A percentile compares a stretch with the other conserved stretches of the same genome.
Evolutionary conservation across 2,888 invertebrate species (phyloP).

Genomic region (Acronicta alni): DNA sequence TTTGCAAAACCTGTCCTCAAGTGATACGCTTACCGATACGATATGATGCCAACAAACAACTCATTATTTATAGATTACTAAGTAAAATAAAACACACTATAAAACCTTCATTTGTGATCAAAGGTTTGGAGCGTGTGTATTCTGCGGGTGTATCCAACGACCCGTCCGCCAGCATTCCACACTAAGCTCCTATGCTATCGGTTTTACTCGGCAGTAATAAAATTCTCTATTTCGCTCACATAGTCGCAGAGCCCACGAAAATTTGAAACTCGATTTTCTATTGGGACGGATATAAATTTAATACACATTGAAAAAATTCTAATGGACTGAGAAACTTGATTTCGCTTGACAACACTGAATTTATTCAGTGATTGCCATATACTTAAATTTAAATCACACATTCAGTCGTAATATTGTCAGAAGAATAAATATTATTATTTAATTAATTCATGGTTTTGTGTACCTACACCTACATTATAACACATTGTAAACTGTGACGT

Average conservation of each 20-base stretch:
- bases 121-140: constrained; percentile 24
- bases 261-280: constrained; percentile 31
- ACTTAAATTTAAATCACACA: constrained; percentile 1
- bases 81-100: no score
- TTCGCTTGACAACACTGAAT: not conserved
- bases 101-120: not conserved
- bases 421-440: constrained; percentile 2
- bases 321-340: not conserved
- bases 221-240: constrained; percentile 40
- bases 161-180: constrained; percentile 49
- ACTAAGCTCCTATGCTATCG: constrained; percentile 27
- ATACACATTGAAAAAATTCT: not conserved
- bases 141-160: constrained; percentile 27
- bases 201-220: constrained; percentile 41
- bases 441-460: not conserved
- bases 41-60: no score
- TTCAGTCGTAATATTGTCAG: not conserved
- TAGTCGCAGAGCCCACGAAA: constrained; percentile 27
- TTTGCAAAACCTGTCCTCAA: no score
- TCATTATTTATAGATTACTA: no score
- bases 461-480: constrained; percentile 9
- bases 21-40: no score
- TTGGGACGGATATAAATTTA: constrained; percentile 16
- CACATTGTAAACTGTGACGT: constrained; percentile 10
- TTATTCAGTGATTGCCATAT: constrained; percentile 1